Base-by-base conservation (phyloP, 2,113 vertebrate species). In the Tetraodon nigroviridis region DNA sequence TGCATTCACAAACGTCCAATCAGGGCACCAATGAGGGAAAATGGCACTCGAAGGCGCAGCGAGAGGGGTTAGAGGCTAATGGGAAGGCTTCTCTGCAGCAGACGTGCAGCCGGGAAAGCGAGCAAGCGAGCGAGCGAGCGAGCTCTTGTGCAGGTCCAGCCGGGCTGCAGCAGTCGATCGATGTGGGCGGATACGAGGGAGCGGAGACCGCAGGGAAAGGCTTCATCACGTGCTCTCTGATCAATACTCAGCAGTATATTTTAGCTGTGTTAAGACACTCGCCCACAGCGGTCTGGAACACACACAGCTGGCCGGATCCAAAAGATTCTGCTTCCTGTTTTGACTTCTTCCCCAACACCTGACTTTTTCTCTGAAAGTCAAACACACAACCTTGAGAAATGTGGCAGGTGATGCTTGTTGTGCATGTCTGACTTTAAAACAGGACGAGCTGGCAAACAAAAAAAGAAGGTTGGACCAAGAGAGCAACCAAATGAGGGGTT, bases 241-340 rank as follows among this genome's bases (percentile, higher is more conserved):
- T 87, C 85, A 56, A 87, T 88, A 79, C 62, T 49, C 77, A 60
- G 73, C 78, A 67, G 64, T 42, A 50, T 70, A 76, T 83, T 79
- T 81, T 59, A 82, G 67, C 74, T 64, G 69, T 55, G 51, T 55
- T 60, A 49, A 79, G 55, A 63, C 49, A 51, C 54, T 48, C 46
- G 20, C 76, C 27, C 54, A 50, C 62, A 44, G 11, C 20, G 41
- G 27, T 29, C 40, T 58, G 44, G 24, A 75, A 42, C 41, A 56
- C 56, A 61, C 58, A 51, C 64, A 42, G 45, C 63, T 40, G n/a
- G 45, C 14, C 44, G n/a, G 13, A 46, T 5, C 21, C 17, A 56
- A 40, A 59, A 41, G 45, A 45, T 3, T 10, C 8, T 59, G 20
- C 63, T 56, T 27, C 42, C n/a, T n/a, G n/a, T n/a, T 46, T 46